Base-by-base conservation (phyloP, 2,797 vertebrate species). In the Rhinophrynus dorsalis region DNA sequence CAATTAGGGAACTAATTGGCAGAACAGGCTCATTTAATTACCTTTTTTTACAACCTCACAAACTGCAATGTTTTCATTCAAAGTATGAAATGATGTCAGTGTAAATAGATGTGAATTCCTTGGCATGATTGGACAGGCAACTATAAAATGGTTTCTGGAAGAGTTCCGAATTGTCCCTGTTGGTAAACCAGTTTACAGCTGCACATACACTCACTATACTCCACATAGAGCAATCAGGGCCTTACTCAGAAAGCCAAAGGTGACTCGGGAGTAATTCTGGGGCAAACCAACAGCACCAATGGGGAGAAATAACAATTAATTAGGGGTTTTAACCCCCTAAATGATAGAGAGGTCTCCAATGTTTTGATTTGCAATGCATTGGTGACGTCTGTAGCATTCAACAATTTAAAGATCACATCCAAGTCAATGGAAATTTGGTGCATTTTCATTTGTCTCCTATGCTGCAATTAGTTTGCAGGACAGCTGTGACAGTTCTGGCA, bases 1-100 rank as follows among this genome's bases (percentile, higher is more conserved):
- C 69, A 73, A 73, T 73, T 73, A 73, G 69, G 55, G 61, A 54
- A 52, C 69, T 73, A 66, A 73, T 73, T 73, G 69, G 69, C 54
- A 73, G 69, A 73, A 65, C 62, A 66, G 69, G 69, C 69, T 51
- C 44, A 13, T 73, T 73, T 73, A 66, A 73, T 73, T 59, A 73
- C 55, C 57, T 66, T 66, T 59, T 72, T 73, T 73, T 66, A 73
- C 54, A 42, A 32, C 62, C 61, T 59, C 45, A 12, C 44, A 73
- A 73, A 73, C 35, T 20, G 45, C 30, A 73, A 59, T 59, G 45
- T 65, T 73, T 73, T 66, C 12, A 24, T 59, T 72, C 29, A 64
- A 52, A 18, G 18, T 30, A 58, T 65, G 54, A 66, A 65, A 73
- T 66, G 61, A 73, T 73, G 69, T 73, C 69, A 73, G 35, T 7